Evolutionary conservation across 2,797 vertebrate genomes (phyloP), one percentile per base, ranked within the genome.

Genomic region (Amblyraja radiata): DNA sequence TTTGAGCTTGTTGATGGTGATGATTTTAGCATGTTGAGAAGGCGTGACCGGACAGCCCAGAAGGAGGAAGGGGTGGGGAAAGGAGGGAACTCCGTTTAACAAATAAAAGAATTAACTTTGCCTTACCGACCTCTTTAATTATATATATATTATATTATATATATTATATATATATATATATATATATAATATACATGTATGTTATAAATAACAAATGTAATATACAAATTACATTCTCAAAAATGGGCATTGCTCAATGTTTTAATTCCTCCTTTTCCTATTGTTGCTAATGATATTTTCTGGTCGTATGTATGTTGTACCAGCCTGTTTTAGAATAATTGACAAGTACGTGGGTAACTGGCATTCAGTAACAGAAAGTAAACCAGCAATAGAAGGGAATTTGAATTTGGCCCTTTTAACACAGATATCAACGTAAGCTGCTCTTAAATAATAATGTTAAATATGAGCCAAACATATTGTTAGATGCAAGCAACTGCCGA

Each of bases 81-180:
- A 96, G 96, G 97, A 97, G 97, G 97, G 96, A 96, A 97, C 96
- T 96, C 95, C 95, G 96, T 97, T 97, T 97, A 97, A 97, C 97
- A 97, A 97, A 97, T 97, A 97, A 97, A 97, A 96, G 96, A 97
- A 97, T 97, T 97, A 98, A 98, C 97, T 97, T 97, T 96, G 96
- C 96, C 96, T 97, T 97, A 95, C 96, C 95, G 96, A 94, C 94
- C 96, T 96, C 95, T 95, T 68, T 97, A 97, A 97, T 97, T 96
- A 96, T 96, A 97, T 95, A 96, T 96, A 96, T 96, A 96, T 96
- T 46, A 46, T 46, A 46, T 46, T 95, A 8, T 79, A 8, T 79
- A n/a, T 28, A 78, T 28, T 36, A 39, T 14, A 8, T 80, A 5
- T 23, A 16, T 73, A 21, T 73, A 5, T 18, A 5, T 73, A 21